Conservation (phyloP, 2,888 invertebrate genomes). For the Scaeva pyrastri region DNA sequence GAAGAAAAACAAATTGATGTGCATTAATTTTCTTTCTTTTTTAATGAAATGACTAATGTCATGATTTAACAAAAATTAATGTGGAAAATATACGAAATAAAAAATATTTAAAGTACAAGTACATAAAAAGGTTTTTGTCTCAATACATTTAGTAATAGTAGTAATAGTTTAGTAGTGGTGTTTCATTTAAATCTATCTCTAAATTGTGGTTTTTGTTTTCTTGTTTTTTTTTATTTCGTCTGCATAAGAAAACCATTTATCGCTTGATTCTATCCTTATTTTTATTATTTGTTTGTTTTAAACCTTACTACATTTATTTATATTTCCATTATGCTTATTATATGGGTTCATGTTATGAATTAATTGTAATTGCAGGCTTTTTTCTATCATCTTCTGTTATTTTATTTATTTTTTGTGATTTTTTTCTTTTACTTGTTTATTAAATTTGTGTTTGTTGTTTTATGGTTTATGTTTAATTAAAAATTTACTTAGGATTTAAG, state of each 20-base stretch:
- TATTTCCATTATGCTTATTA: conserved; percentile 55
- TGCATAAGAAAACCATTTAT: conserved; percentile 54
- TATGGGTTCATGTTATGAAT: conserved; percentile 36
- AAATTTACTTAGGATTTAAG: conserved; percentile 70
- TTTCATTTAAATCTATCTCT: conserved; percentile 62
- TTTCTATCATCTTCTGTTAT: conserved; percentile 37
- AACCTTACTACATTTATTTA: conserved; percentile 53
- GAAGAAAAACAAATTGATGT: conserved; percentile 26
- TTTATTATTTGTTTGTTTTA: neutral
- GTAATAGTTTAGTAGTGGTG: conserved; percentile 66
- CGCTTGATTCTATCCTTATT: conserved; percentile 48
- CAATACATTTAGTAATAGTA: conserved; percentile 71
- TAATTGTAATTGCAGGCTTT: conserved; percentile 51
- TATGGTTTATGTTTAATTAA: conserved; percentile 72
- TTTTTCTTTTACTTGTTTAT: conserved; percentile 45
- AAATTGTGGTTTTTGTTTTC: conserved; percentile 63
- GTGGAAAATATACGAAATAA: conserved; percentile 69
- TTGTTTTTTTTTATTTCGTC: conserved; percentile 39
- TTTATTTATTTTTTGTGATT: conserved; percentile 52
- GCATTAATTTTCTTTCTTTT: conserved; percentile 25
- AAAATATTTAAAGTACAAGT: conserved; percentile 75
- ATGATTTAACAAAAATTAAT: conserved; percentile 66
- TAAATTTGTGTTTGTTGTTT: conserved; percentile 61
- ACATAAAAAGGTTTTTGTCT: conserved; percentile 66
- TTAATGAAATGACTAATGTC: conserved; percentile 68